Evolutionary conservation across 1,140 invertebrate genomes (phyloP).

Genomic region (Argopecten irradians): DNA sequence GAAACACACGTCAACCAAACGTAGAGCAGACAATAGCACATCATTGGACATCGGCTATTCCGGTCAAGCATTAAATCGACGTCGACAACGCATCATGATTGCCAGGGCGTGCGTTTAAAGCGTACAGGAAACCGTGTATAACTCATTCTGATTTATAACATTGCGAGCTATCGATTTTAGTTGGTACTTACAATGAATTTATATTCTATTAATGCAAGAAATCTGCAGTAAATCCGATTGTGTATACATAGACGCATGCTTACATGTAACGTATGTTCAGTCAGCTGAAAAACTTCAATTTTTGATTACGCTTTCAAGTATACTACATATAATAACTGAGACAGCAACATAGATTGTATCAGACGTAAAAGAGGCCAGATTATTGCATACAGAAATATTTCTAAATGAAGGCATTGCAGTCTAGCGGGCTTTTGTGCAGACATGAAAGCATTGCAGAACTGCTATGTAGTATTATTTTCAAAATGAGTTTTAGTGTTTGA

Average conservation of each 20-base stretch:
- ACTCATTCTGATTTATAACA: neutral
- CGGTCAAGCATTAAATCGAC: neutral
- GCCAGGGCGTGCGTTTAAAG: neutral
- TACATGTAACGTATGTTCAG: neutral
- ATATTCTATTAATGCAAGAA: neutral
- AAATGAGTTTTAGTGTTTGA: too few species aligned
- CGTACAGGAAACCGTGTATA: neutral
- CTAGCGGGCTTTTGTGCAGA: too few species aligned
- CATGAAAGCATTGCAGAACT: too few species aligned
- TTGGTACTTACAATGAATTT: neutral
- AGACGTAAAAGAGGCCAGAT: too few species aligned
- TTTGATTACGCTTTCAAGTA: neutral
- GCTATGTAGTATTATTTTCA: too few species aligned
- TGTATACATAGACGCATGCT: neutral
- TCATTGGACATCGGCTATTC: neutral
- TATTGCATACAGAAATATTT: too few species aligned
- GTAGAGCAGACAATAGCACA: neutral
- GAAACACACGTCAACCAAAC: neutral
- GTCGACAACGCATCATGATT: slow-evolving; percentile 15
- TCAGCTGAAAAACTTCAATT: neutral
- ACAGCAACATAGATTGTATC: neutral
- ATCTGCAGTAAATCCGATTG: neutral
- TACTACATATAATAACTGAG: neutral
- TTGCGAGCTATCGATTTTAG: neutral
- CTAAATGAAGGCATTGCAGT: too few species aligned